These are phyloP conservation scores for Cephalopterus ornatus DNA, from an alignment of 2,113 vertebrate species.

Conservation along the genomic window DNA sequence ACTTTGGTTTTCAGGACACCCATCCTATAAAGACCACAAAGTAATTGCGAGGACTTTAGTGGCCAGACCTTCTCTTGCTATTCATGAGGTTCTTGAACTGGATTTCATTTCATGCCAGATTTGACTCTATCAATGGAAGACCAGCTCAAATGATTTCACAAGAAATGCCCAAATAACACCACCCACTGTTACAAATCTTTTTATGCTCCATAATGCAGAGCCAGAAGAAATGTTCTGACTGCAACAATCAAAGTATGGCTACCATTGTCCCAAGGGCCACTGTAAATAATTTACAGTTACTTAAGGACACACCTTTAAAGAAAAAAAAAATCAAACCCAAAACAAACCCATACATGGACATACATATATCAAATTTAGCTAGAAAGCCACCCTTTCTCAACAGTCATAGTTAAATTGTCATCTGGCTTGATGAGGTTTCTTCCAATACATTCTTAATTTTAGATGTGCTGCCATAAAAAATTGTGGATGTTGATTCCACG, in stretches of 20 bases:
- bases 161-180: conserved; percentile 29
- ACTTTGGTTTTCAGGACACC: conserved; percentile 29
- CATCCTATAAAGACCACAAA: conserved; percentile 46
- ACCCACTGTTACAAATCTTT: conserved; percentile 30
- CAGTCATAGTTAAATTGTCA: neutral
- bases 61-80: conserved; percentile 53
- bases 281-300: neutral
- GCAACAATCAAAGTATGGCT: neutral
- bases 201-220: conserved; percentile 22
- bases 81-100: conserved; percentile 40
- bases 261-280: neutral
- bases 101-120: conserved; percentile 54
- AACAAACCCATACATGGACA: neutral
- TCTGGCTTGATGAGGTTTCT: neutral
- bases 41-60: conserved; percentile 47
- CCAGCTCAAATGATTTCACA: conserved; percentile 48
- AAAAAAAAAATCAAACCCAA: neutral
- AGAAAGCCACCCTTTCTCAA: neutral
- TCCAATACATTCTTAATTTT: neutral
- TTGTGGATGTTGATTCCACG: neutral
- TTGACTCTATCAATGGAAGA: conserved; percentile 47
- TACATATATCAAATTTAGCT: neutral
- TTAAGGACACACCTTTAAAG: neutral
- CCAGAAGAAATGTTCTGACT: conserved; percentile 21
- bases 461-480: neutral